Base-by-base conservation (phyloP, 2,888 invertebrate species). In the Lasioglossum malachurum region DNA sequence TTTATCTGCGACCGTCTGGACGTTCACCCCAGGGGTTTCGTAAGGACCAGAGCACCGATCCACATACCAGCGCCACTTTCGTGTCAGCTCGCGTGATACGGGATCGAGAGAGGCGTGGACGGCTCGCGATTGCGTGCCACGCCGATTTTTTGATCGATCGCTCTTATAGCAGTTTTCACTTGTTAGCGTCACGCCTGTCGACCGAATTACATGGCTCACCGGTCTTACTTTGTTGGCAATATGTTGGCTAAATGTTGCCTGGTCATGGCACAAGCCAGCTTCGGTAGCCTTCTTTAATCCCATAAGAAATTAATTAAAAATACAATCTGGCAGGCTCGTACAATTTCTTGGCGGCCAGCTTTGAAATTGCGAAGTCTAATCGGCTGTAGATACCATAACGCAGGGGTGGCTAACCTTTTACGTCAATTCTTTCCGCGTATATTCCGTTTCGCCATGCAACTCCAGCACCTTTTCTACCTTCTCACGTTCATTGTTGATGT, bases 1-100 rank as follows among this genome's bases (percentile, higher is more conserved):
- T 87, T 82, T 89, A 86, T 83, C 41, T 49, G 71, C 74, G 46
- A 69, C 44, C 69, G 60, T 27, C 79, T 77, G 84, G 85, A 87
- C 92, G 83, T 92, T 92, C 89, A 92, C 90, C 89, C 73, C 67
- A 23, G 53, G 88, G 88, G 53, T 94, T 93, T 93, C 92, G 93
- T 92, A 93, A 94, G 91, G 92, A 93, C 91, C 91, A 87, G 90
- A 89, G 90, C 83, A 75, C 53, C 84, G 75, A 89, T 86, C 82
- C 83, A 87, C 88, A 89, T 90, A 91, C 78, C 84, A 67, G 79
- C 57, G 44, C 46, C 67, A 69, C 80, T 85, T 82, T 80, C 79
- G 44, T 80, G 19, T 23, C 27, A n/a, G 49, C 23, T 80, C 44
- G 69, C 69, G 49, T 78, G 86, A 80, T 77, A 78, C 44, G 46